Base-by-base conservation (phyloP, 2,888 invertebrate genomes). In the Drosophila nr. medialis region DNA sequence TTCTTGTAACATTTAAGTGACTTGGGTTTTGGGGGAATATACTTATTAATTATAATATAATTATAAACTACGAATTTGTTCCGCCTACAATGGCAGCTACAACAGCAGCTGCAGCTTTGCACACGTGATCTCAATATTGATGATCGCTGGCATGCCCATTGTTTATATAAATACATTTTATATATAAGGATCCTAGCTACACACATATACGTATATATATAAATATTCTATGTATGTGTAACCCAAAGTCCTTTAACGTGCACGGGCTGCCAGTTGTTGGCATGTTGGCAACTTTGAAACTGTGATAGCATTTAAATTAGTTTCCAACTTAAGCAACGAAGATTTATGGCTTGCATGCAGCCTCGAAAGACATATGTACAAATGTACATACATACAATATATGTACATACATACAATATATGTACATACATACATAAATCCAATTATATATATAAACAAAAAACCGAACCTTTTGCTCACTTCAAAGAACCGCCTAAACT, bases 271-370 rank as follows among this genome's bases (percentile, higher is more conserved):
- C 13, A 49, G 32, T 51, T 15, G 42, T 59, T 55, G 65, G 76
- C 72, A 79, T 76, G 81, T 71, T 73, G 74, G 71, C 70, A 77
- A 81, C 89, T 73, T 81, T 83, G 77, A 86, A 83, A 80, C 87
- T 87, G 87, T 87, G 87, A 87, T 87, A 87, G 87, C 77, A 76
- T 85, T 67, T 81, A 71, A 80, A 73, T 66, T 71, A 81, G 72
- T 70, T 78, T 64, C 73, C 66, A 71, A 75, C 50, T 67, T 77
- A 73, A 78, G 70, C 65, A 60, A 68, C 64, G 45, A 45, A 45
- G 15, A 45, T 45, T 74, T 65, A 69, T 67, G 73, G 61, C 63
- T 62, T 32, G 54, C 49, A 61, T 61, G 61, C 65, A 67, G 50
- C 49, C 50, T 36, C 27, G n/a, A 64, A 27, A 64, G 29, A 21